These are phyloP conservation scores for Myopa testacea DNA, from an alignment of 2,888 invertebrate species.

Conservation along the genomic window DNA sequence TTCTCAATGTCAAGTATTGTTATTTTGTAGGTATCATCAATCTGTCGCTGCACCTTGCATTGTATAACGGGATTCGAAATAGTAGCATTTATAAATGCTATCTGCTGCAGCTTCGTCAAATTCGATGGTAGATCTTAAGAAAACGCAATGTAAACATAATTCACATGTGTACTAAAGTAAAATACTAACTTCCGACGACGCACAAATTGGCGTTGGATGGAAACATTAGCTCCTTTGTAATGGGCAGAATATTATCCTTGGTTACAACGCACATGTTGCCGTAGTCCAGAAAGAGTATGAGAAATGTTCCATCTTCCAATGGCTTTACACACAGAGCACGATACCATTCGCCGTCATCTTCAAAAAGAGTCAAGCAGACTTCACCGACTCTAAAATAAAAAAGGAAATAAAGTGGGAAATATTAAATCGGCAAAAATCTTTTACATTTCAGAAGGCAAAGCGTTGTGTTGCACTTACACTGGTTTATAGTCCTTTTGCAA, in stretches of 20 bases:
- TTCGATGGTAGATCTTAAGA: conserved; percentile 24
- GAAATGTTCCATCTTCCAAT: conserved; percentile 46
- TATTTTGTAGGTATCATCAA: conserved; percentile 40
- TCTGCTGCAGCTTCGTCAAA: conserved; percentile 37
- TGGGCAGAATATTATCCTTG: conserved; percentile 50
- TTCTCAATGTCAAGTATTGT: conserved; percentile 37
- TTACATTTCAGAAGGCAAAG: not conserved
- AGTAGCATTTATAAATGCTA: conserved; percentile 30
- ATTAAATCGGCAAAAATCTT: not conserved
- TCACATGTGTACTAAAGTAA: not conserved
- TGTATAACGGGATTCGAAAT: conserved; percentile 41
- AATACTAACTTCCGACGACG: conserved; percentile 48
- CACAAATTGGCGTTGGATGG: conserved; percentile 53
- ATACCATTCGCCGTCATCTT: conserved; percentile 54
- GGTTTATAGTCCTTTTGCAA: conserved; percentile 48
- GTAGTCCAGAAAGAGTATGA: conserved; percentile 54
- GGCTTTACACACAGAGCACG: conserved; percentile 51
- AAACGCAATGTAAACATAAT: not conserved
- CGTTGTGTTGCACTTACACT: conserved; percentile 44
- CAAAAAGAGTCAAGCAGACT: conserved; percentile 52
- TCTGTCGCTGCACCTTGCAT: conserved; percentile 37
- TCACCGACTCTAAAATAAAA: conserved; percentile 47
- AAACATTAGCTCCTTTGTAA: conserved; percentile 51
- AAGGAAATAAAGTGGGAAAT: not conserved
- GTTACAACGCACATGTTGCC: conserved; percentile 51